phyloP scores from a whole-genome alignment of 2,888 invertebrate species.

The Lasius fuliginosus region DNA sequence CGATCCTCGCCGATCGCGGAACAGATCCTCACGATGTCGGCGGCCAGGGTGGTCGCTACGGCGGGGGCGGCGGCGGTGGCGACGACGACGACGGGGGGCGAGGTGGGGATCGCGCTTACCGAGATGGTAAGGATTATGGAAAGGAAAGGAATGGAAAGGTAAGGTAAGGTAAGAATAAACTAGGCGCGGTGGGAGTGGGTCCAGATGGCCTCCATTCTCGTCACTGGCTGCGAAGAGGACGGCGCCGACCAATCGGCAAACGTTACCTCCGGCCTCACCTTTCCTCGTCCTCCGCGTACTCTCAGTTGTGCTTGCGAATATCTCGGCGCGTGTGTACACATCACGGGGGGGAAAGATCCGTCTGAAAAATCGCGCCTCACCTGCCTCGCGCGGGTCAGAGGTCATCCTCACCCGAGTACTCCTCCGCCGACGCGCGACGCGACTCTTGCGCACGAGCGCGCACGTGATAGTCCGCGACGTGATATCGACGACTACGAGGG shows the following conservation, averaged over 20 bases:
- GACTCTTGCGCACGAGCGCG: slow-evolving; percentile 52
- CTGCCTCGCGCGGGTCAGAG: slow-evolving; percentile 79
- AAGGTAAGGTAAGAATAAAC: slow-evolving; percentile 78
- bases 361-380: slow-evolving; percentile 81
- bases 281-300: slow-evolving; percentile 73
- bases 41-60: slow-evolving; percentile 36
- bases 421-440: slow-evolving; percentile 67
- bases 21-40: slow-evolving; percentile 29
- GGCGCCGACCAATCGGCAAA: slow-evolving; percentile 79
- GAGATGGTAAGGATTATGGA: slow-evolving; percentile 68
- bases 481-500: slow-evolving; percentile 40
- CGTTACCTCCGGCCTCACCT: slow-evolving; percentile 75
- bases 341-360: slow-evolving; percentile 62
- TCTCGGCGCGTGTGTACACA: slow-evolving; percentile 73
- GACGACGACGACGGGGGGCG: slow-evolving; percentile 54
- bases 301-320: slow-evolving; percentile 63
- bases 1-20: slow-evolving; percentile 32
- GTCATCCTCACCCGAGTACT: slow-evolving; percentile 73
- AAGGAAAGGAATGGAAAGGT: slow-evolving; percentile 71
- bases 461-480: slow-evolving; percentile 46
- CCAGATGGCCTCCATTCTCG: slow-evolving; percentile 82
- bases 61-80: slow-evolving; percentile 50
- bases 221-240: slow-evolving; percentile 80
- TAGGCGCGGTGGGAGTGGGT: slow-evolving; percentile 80
- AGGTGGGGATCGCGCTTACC: slow-evolving; percentile 60